Base-by-base conservation (phyloP, 2,888 invertebrate genomes). In the Fragum whitleyi region DNA sequence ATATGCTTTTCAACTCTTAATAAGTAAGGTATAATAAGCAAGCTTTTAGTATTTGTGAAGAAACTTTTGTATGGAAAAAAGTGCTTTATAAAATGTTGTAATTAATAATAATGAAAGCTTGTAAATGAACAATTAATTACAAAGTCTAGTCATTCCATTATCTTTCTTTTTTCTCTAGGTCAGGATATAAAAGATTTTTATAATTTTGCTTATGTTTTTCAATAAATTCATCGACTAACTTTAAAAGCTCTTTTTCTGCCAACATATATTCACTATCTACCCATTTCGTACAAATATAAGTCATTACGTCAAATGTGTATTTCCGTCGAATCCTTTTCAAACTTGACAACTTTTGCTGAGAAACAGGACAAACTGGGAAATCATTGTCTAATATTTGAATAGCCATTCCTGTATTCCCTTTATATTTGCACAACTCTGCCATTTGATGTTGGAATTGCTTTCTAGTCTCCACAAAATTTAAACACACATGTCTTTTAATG, bases 371-470 rank as follows among this genome's bases (percentile, higher is more conserved):
- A n/a, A 65, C 21, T 23, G 65, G 65, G 11, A 65, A 65, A 9
- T 39, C 29, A 0, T 65, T 14, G 16, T 65, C 65, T 42, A 65
- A 7, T 26, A 65, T 21, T 42, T 1, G 36, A 1, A 1, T 3
- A 9, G 65, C 65, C 65, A 65, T 65, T 0, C 5, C 39, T 42
- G 42, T 65, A 23, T 39, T 42, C 0, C 65, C 65, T 1, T 65
- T 39, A 42, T 65, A 65, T 65, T 65, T 65, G 36, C 65, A 65
- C 2, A 65, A 42, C 42, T 65, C 65, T 11, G 26, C 19, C 65
- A 65, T 65, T 42, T 65, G 42, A 14, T 23, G 23, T 21, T 14
- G 21, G 16, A 65, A 42, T 39, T 42, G 39, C 0, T 29, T 21
- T 3, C 42, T 28, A 9, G 65, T 21, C 11, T 32, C 36, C 0